These are phyloP conservation scores for Siniperca undulata DNA, from an alignment of 2,797 vertebrate species.

Conservation along the genomic window DNA sequence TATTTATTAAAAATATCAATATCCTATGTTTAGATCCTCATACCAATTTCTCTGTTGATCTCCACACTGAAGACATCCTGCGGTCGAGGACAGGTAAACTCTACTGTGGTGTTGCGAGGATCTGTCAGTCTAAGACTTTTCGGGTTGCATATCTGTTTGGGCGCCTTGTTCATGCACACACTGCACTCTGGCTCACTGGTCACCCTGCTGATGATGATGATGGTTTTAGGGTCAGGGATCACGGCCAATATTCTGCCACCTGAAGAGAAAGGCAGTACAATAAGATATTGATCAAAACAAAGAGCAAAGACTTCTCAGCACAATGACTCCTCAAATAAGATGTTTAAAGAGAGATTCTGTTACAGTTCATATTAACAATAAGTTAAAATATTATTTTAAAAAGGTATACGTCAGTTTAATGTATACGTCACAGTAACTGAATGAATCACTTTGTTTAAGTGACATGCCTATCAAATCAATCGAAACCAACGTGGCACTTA, in stretches of 20 bases:
- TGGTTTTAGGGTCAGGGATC: slow-evolving; percentile 69
- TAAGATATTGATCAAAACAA: background rate
- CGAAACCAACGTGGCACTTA: too few species aligned
- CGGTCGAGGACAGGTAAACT: slow-evolving; percentile 81
- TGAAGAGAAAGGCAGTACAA: slow-evolving; percentile 26
- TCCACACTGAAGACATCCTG: slow-evolving; percentile 78
- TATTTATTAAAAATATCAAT: background rate
- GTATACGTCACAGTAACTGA: too few species aligned
- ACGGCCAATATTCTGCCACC: slow-evolving; percentile 65
- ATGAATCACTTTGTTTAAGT: too few species aligned
- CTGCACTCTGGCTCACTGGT: slow-evolving; percentile 61
- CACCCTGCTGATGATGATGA: slow-evolving; percentile 57
- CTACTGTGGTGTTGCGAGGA: slow-evolving; percentile 53
- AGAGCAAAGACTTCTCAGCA: background rate
- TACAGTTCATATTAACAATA: background rate
- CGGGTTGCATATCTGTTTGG: slow-evolving; percentile 49
- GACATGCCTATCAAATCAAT: too few species aligned
- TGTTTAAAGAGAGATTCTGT: background rate
- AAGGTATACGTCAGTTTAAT: background rate
- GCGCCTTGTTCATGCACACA: slow-evolving; percentile 63
- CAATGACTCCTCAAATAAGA: background rate
- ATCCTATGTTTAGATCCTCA: background rate
- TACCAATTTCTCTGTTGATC: slow-evolving; percentile 81
- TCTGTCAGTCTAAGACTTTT: fast-evolving
- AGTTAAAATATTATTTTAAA: background rate